phyloP scores from a whole-genome alignment of 1,140 invertebrate genomes.

The Tetranychus cinnabarinus region DNA sequence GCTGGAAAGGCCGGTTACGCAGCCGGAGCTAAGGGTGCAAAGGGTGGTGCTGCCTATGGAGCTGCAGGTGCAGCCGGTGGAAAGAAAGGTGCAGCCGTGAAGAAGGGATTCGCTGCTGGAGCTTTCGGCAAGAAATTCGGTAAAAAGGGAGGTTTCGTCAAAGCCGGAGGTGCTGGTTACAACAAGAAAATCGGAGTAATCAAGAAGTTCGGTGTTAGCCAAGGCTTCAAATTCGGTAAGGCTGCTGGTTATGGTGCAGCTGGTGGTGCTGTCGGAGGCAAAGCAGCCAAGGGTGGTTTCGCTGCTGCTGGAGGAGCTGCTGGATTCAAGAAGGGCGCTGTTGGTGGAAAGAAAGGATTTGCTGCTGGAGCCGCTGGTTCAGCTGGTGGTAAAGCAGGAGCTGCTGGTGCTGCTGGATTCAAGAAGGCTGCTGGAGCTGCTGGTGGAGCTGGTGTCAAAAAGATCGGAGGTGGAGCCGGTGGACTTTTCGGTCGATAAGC shows the following conservation, averaged over 20 bases:
- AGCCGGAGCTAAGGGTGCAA: background rate
- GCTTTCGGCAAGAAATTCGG: background rate
- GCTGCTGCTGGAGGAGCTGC: background rate
- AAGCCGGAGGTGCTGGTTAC: slow-evolving; percentile 5
- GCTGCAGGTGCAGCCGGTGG: background rate
- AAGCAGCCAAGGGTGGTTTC: background rate
- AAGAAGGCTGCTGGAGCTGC: background rate
- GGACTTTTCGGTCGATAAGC: background rate
- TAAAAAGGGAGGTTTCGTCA: slow-evolving; percentile 4
- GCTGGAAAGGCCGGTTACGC: background rate
- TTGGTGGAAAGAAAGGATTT: background rate
- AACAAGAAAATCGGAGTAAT: slow-evolving; percentile 7
- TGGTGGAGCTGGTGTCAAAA: background rate
- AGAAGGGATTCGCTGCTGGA: background rate
- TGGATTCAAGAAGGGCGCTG: background rate
- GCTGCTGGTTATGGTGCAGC: slow-evolving; percentile 4
- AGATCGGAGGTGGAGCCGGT: background rate
- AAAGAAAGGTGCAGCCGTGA: background rate
- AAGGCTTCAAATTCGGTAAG: slow-evolving; percentile 7
- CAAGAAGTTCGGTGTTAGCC: slow-evolving; percentile 3
- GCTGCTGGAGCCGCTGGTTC: background rate
- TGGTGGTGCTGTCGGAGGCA: slow-evolving; percentile 2
- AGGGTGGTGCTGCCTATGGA: slow-evolving; percentile 1
- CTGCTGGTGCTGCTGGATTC: background rate
- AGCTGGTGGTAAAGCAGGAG: background rate